A percentile compares a stretch with the other conserved stretches of the same genome.
These are phyloP conservation scores for Xestia c-nigrum DNA, from an alignment of 2,888 invertebrate genomes.

Conservation along the genomic window DNA sequence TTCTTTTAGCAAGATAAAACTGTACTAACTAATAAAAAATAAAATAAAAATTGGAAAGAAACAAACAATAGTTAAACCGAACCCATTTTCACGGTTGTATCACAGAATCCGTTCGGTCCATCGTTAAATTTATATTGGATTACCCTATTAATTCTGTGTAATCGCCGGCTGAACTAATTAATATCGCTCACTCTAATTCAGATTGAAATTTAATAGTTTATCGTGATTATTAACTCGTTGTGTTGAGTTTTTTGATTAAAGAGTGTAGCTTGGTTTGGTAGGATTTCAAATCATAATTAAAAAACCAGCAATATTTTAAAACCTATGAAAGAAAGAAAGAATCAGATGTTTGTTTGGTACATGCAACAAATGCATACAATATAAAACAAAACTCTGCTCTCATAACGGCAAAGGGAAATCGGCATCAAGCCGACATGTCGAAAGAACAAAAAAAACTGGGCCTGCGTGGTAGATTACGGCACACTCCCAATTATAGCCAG, in stretches of 20 bases:
- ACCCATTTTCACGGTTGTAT: constrained; percentile 30
- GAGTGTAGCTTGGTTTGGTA: not conserved
- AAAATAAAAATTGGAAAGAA: constrained; percentile 30
- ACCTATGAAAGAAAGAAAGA: not conserved
- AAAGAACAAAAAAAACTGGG: not conserved
- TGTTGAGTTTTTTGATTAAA: constrained; percentile 31
- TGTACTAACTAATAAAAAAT: not conserved
- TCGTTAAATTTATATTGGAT: constrained; percentile 85
- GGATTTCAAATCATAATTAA: not conserved
- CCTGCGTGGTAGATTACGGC: not conserved
- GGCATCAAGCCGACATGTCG: not conserved
- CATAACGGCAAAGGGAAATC: not conserved
- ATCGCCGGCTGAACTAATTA: constrained; percentile 84
- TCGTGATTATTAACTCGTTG: constrained; percentile 68
- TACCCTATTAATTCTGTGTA: constrained; percentile 86
- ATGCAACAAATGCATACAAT: too few relatives aligned
- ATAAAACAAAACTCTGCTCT: not conserved
- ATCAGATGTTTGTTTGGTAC: not conserved
- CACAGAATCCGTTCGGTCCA: constrained; percentile 44
- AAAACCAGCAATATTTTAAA: not conserved
- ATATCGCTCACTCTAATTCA: constrained; percentile 78
- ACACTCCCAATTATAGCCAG: too few relatives aligned
- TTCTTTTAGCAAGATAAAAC: not conserved
- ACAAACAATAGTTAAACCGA: constrained; percentile 29
- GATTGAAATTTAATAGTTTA: constrained; percentile 85